Base-by-base conservation (phyloP, 2,113 vertebrate genomes). In the Pantherophis guttatus region DNA sequence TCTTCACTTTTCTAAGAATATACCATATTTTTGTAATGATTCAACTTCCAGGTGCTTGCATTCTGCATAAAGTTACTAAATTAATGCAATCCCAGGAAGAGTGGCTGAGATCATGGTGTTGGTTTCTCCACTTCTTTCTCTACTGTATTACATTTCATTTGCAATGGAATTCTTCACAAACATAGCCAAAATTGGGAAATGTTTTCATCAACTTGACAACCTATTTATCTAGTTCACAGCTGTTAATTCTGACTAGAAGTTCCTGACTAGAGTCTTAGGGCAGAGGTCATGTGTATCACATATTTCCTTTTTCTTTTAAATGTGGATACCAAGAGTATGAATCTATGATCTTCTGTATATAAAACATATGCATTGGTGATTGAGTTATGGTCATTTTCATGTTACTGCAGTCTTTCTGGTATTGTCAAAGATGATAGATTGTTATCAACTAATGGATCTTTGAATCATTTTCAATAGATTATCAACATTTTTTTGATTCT, bases 31-130 rank as follows among this genome's bases (percentile, higher is more conserved):
- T 13, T 39, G 17, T 21, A 12, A 44, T 50, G 88, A 54, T 53
- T 89, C 39, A 39, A 54, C 94, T 95, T 89, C 70, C 55, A 29
- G 17, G 26, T 8, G 3, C 24, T 94, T 62, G 86, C 54, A 94
- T 92, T 50, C 17, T 52, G 8, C 13, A 62, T 53, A 21, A 50
- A 75, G 26, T 23, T 87, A 58, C 8, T 59, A 48, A 29, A 52
- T 44, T 48, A 54, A n/a, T 92, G n/a, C 53, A 39, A 19, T 58
- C 26, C 4, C 11, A 26, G 13, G 33, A 58, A 86, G 55, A 8
- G 12, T 86, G 65, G 21, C 10, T 59, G 24, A 26, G 12, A 85
- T 90, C 44, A 50, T 44, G 26, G n/a, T 21, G 15, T 88, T 88
- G 21, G 19, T 92, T n/a, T 9, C 2, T 53, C 15, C 24, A 21